Percentiles rank a stretch among this genome's conserved stretches.
phyloP scores from a whole-genome alignment of 2,797 vertebrate species.

The Trachurus trachurus region DNA sequence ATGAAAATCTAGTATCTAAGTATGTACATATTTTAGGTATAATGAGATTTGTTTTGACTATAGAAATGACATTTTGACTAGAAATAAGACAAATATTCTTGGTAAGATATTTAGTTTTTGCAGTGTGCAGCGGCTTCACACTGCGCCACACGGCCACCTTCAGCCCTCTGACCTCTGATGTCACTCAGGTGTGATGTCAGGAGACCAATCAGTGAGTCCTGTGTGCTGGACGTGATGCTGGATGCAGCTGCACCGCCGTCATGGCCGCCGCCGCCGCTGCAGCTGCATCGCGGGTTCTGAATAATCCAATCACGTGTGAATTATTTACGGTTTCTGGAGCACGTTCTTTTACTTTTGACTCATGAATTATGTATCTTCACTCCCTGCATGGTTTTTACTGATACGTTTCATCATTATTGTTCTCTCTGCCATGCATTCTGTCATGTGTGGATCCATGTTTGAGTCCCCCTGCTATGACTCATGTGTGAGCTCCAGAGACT shows the following conservation, averaged over 20 bases:
- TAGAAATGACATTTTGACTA: too few relatives aligned
- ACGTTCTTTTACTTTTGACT: constrained; percentile 73
- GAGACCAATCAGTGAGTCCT: constrained; percentile 17
- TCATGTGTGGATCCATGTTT: constrained; percentile 66
- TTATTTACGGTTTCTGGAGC: constrained; percentile 76
- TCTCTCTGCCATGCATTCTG: constrained; percentile 64
- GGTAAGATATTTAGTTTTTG: constrained; percentile 23
- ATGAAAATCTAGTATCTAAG: too few relatives aligned
- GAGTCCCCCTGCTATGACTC: constrained; percentile 62
- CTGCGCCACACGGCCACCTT: too few relatives aligned
- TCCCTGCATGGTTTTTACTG: constrained; percentile 68
- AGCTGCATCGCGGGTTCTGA: constrained; percentile 46
- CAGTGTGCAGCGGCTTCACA: too few relatives aligned
- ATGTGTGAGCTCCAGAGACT: constrained; percentile 54
- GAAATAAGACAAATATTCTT: too few relatives aligned
- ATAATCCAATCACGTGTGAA: constrained; percentile 82
- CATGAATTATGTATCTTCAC: constrained; percentile 78
- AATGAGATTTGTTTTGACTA: too few relatives aligned
- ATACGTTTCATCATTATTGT: constrained; percentile 77
- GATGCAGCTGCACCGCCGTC: constrained; percentile 39
- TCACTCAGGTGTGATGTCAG: constrained; percentile 22
- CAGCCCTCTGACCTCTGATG: not conserved
- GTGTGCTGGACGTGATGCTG: constrained; percentile 36
- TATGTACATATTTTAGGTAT: too few relatives aligned
- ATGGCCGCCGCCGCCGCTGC: too few relatives aligned